Base-by-base conservation (phyloP, 2,113 vertebrate genomes). In the Megaceryle torquata region DNA sequence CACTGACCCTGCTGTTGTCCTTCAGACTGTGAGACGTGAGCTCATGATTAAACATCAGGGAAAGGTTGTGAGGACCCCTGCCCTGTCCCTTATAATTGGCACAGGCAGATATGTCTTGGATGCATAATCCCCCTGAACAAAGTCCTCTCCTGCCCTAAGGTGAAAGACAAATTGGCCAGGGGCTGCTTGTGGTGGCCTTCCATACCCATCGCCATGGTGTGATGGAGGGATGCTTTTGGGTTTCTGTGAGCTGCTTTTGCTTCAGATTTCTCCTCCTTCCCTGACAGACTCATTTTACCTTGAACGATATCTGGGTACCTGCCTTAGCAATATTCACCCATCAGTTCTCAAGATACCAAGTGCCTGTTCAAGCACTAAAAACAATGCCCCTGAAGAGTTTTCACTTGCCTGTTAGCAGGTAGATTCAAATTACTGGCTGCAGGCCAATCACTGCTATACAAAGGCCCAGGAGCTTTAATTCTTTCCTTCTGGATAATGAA, bases 191-290 rank as follows among this genome's bases (percentile, higher is more conserved):
- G 0, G 5, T 37, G 39, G 13, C 8, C 16, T 11, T 61, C 68
- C 0, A 1, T 22, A 10, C 39, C 24, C 21, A 82, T 75, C 1
- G 4, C 26, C 1, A 0, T 17, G 4, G 41, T 51, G 50, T 51
- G 50, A 51, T 51, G 13, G 24, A 7, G 22, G 22, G 50, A 24
- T 57, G 29, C 15, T 48, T 24, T 89, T 1, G 1, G 37, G 33
- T 68, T 20, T 39, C 51, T 33, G 25, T 1, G 1, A 89, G 46
- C 43, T 75, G 19, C 11, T 82, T 64, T 71, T 75, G 11, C 22
- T 75, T 15, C 2, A 35, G 28, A 29, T 70, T 70, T 81, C 26
- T 61, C 81, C 43, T 33, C 19, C 13, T 82, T 79, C 37, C 51
- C 24, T n/a, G 29, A 11, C 33, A 91, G 39, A 5, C 13, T 75